Base-by-base conservation (phyloP, 1,140 invertebrate species). In the Saccostrea glomerata region DNA sequence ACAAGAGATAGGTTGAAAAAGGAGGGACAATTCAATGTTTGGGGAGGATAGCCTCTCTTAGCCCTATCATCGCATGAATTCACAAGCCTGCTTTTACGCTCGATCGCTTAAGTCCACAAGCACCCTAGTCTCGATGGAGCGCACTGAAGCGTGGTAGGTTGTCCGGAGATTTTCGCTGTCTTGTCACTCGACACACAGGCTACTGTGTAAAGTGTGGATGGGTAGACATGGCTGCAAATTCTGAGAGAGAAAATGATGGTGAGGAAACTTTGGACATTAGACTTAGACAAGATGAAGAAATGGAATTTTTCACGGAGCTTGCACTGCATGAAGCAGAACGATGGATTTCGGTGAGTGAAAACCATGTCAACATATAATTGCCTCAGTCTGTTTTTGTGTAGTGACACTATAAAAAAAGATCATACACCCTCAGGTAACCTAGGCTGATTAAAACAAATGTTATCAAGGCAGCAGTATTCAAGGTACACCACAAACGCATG, bases 241-340 rank as follows among this genome's bases (percentile, higher is more conserved):
- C 17, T 55, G 54, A 84, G 40, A 84, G 54, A 54, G 40, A 85
- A 9, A 70, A 84, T 36, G 88, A 91, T 66, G 82, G 83, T 30
- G 88, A 91, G 60, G 91, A 90, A 23, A 83, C 58, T 7, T 91
- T 92, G 85, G 90, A 90, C 88, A 86, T 92, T 23, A 92, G 90
- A 58, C 90, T 92, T 47, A 63, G 92, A 15, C 90, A 93, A 63
- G 93, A 94, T 20, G 93, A 94, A 82, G 94, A 94, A 84, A 84
- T 94, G 90, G 94, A 94, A 73, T 94, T 93, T 90, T 94, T 92
- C 86, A 94, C 93, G 15, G 94, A 94, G 83, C 86, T 94, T 77
- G 94, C 94, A 25, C 84, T 94, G 40, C 93, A 94, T 70, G 94
- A 94, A 89, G 93, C 93, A 55, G 92, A 94, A 83, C 87, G 94